Evolutionary conservation across 1,140 invertebrate genomes (phyloP), one percentile per base, ranked within the genome.

Genomic region (Octopus sinensis): DNA sequence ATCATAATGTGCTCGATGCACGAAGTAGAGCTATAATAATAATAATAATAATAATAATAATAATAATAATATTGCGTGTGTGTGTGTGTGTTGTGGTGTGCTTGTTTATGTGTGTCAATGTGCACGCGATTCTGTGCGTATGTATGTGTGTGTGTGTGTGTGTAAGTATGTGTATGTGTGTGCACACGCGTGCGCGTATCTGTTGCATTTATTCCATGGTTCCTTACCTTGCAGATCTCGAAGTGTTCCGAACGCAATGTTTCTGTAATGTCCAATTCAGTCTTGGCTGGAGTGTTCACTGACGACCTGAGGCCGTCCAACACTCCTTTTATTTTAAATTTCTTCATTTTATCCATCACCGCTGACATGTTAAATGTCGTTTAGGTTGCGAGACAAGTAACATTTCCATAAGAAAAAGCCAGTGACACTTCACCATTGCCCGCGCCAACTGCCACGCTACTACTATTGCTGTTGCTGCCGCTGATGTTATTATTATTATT

Each of bases 251-350:
- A 85, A 73, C 86, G 87, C 75, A 89, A 81, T 6, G 86, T 87
- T 82, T 89, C 88, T 81, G 88, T 87, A 79, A 89, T 87, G 81
- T 88, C 87, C 76, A 82, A 86, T 78, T 89, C 88, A 79, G 84
- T 85, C 82, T 89, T 88, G 23, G 85, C 83, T 10, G 85, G 85
- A 80, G 88, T 82, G 80, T 85, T 85, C 53, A 86, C 88, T n/a
- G 88, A 88, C 62, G 85, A 86, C 52, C 88, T 83, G 76, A 88
- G 82, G 53, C 87, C 86, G 82, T 88, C 87, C 77, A 88, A 82
- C 83, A 89, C 86, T 82, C 86, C 87, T 84, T 85, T 87, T 23
- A 87, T 82, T 71, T 83, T 88, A 84, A 88, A 87, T 84, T 84
- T 87, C 83, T 88, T 89, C 85, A 85, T 87, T 83, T 88, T 89